These are phyloP conservation scores for Trachelipus rathkii DNA, from an alignment of 1,140 invertebrate species.

Conservation along the genomic window DNA sequence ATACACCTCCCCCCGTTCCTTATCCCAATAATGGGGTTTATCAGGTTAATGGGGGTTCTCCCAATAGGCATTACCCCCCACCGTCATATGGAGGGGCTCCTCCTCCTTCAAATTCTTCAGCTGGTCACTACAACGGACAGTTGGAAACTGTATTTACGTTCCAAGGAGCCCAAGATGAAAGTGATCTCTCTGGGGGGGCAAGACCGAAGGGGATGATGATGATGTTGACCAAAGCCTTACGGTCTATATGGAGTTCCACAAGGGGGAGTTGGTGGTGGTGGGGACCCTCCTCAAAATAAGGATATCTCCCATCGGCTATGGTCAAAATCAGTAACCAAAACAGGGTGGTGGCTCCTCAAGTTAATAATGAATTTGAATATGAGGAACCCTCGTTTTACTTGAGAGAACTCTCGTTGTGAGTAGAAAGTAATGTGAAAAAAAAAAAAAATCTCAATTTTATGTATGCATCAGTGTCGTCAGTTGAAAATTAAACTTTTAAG, in stretches of 20 bases:
- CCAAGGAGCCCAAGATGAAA: slow-evolving; percentile 25
- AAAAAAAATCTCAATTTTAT: too few relatives aligned
- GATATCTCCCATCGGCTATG: slow-evolving; percentile 40
- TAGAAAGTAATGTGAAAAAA: neutral
- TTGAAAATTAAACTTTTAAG: too few relatives aligned
- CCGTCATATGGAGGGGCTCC: slow-evolving; percentile 27
- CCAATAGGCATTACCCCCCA: slow-evolving; percentile 27
- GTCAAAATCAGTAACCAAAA: slow-evolving; percentile 35
- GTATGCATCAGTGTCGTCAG: too few relatives aligned
- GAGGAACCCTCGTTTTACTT: slow-evolving; percentile 45
- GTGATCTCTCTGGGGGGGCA: slow-evolving; percentile 22
- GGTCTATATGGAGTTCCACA: slow-evolving; percentile 44
- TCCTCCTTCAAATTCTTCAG: slow-evolving; percentile 37
- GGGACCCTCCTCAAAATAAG: slow-evolving; percentile 29
- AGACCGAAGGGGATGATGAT: slow-evolving; percentile 33
- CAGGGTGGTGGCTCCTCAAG: slow-evolving; percentile 34
- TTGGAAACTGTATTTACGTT: slow-evolving; percentile 43
- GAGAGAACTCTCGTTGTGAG: slow-evolving; percentile 8
- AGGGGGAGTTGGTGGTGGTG: neutral
- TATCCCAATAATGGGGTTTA: slow-evolving; percentile 17
- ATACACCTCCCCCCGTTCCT: slow-evolving; percentile 4
- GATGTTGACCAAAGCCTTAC: slow-evolving; percentile 38
- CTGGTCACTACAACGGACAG: slow-evolving; percentile 35
- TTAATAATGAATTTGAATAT: slow-evolving; percentile 46
- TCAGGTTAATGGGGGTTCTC: slow-evolving; percentile 27